These are phyloP conservation scores for Caloenas nicobarica DNA, from an alignment of 2,113 vertebrate genomes.

Conservation along the genomic window DNA sequence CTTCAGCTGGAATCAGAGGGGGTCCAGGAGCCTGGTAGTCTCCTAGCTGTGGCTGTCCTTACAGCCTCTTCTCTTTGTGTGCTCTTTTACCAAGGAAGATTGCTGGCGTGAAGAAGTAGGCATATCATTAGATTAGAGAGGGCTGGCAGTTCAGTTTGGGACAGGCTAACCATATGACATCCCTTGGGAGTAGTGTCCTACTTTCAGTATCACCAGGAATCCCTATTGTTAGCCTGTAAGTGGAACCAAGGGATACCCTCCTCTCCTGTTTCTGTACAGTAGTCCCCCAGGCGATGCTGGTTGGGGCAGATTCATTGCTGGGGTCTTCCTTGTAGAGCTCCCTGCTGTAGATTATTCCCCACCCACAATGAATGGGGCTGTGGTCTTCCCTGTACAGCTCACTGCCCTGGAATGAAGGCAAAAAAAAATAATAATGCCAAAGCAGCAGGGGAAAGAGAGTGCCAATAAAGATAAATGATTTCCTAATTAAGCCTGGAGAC, in stretches of 20 bases:
- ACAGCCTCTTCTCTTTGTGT: neutral
- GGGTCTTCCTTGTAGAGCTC: conserved; percentile 58
- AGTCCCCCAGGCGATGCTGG: neutral
- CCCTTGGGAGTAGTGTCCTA: conserved; percentile 54
- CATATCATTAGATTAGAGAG: neutral
- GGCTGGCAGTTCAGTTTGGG: conserved; percentile 52
- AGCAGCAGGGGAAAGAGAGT: conserved; percentile 65
- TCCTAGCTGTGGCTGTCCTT: neutral
- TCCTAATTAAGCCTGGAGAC: conserved; percentile 70
- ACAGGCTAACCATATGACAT: conserved; percentile 59
- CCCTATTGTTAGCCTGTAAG: conserved; percentile 60
- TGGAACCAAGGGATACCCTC: conserved; percentile 52
- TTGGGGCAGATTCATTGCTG: conserved; percentile 46
- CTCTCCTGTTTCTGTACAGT: conserved; percentile 34
- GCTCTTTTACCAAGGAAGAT: neutral
- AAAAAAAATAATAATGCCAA: conserved; percentile 39
- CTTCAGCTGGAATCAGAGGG: neutral
- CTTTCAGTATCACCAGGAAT: conserved; percentile 69
- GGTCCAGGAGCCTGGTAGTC: neutral
- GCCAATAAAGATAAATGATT: conserved; percentile 71
- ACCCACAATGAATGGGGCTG: conserved; percentile 70
- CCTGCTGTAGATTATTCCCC: conserved; percentile 56
- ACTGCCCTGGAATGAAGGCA: conserved; percentile 60
- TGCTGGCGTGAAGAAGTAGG: conserved; percentile 15
- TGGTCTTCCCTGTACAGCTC: conserved; percentile 67